Percentiles rank a stretch among this genome's conserved stretches.
These are phyloP conservation scores for Lasioglossum marginatum DNA, from an alignment of 2,888 invertebrate genomes.

Conservation along the genomic window DNA sequence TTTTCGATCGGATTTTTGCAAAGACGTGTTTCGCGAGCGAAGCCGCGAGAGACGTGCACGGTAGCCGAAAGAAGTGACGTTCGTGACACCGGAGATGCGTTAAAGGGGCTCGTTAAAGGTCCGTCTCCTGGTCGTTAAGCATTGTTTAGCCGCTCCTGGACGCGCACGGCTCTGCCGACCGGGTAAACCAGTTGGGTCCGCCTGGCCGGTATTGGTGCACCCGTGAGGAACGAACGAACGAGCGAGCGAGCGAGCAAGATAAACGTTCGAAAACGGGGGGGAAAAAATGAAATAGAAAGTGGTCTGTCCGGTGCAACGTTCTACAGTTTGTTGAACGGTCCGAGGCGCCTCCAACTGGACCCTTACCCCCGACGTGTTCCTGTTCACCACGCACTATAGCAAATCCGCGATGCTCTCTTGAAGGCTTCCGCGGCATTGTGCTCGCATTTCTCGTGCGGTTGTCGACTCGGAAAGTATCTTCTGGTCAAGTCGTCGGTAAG, in stretches of 20 bases:
- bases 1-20: background rate
- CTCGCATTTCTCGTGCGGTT: conserved; percentile 85
- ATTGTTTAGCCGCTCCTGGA: conserved; percentile 70
- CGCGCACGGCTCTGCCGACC: conserved; percentile 71
- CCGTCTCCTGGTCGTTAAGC: conserved; percentile 63
- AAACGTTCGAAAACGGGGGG: conserved; percentile 35
- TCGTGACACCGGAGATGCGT: conserved; percentile 54
- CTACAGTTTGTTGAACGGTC: conserved; percentile 75
- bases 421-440: conserved; percentile 77
- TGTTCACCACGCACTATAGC: conserved; percentile 75
- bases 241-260: conserved; percentile 16
- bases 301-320: conserved; percentile 82
- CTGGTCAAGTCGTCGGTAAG: conserved; percentile 82
- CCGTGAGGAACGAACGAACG: conserved; percentile 19
- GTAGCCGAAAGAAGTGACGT: conserved; percentile 44
- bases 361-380: conserved; percentile 70
- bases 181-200: conserved; percentile 74
- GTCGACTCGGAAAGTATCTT: conserved; percentile 84
- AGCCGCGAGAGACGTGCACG: background rate
- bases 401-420: conserved; percentile 73
- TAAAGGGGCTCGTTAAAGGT: conserved; percentile 68
- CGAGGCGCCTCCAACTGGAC: conserved; percentile 73
- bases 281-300: conserved; percentile 83
- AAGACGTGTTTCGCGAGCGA: background rate
- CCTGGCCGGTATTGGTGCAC: conserved; percentile 26